Percentiles rank a stretch among this genome's conserved stretches.
phyloP scores from a whole-genome alignment of 2,113 vertebrate genomes.

The Microtus oregoni region DNA sequence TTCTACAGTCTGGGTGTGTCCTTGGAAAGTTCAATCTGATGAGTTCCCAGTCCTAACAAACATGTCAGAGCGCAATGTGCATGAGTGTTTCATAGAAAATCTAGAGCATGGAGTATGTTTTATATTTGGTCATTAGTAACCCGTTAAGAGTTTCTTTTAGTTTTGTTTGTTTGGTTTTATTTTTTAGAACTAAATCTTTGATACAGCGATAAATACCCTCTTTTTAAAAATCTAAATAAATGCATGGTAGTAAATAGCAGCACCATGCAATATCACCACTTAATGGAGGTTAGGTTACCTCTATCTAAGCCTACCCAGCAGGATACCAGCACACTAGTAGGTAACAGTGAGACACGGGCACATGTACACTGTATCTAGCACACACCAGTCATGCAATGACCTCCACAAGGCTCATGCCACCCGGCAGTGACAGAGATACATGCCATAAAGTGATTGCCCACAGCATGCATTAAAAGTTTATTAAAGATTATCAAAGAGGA shows the following conservation, averaged over 20 bases:
- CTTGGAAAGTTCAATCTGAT: slow-evolving; percentile 24
- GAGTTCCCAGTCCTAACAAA: slow-evolving; percentile 44
- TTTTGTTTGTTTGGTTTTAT: not conserved
- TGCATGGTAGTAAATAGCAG: slow-evolving; percentile 5
- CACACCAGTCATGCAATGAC: slow-evolving; percentile 72
- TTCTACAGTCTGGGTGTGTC: not conserved
- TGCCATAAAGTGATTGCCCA: slow-evolving; percentile 63
- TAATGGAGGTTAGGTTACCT: slow-evolving; percentile 6
- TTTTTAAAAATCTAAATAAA: slow-evolving; percentile 2
- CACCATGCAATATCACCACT: slow-evolving; percentile 23
- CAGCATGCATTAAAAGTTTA: slow-evolving; percentile 71
- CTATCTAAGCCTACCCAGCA: slow-evolving; percentile 47
- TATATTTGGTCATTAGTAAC: slow-evolving; percentile 63
- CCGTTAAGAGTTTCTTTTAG: not conserved
- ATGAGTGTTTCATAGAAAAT: slow-evolving; percentile 51
- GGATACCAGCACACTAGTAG: slow-evolving; percentile 12
- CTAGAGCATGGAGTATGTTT: slow-evolving; percentile 34
- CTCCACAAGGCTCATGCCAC: slow-evolving; percentile 68
- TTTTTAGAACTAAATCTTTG: slow-evolving; percentile 41
- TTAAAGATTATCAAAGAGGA: slow-evolving; percentile 66
- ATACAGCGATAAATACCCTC: slow-evolving; percentile 23
- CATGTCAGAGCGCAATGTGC: slow-evolving; percentile 22
- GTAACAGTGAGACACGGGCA: slow-evolving; percentile 43
- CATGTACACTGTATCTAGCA: slow-evolving; percentile 42
- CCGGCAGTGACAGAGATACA: slow-evolving; percentile 61